Evolutionary conservation across 2,113 vertebrate species (phyloP).

Genomic region (Chaetorhynchus papuensis): DNA sequence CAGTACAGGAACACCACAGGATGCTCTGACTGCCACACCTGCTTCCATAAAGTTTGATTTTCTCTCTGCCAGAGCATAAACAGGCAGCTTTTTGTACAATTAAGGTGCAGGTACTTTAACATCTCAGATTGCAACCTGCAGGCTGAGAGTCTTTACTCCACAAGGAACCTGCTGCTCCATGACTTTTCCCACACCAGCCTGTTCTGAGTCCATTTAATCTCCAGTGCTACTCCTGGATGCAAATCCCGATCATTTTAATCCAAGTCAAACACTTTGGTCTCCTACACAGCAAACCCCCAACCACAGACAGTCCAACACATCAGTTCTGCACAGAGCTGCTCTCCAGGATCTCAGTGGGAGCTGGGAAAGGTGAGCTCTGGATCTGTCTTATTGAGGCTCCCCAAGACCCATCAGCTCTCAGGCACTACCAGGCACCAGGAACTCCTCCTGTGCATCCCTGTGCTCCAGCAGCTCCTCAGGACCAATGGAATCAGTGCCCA

Average conservation of each 20-base stretch:
- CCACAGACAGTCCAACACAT: neutral
- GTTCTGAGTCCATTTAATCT: rapidly evolving
- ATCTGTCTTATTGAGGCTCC: neutral
- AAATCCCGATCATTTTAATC: neutral
- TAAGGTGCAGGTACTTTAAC: neutral
- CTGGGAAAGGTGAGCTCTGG: neutral
- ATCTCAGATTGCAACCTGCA: rapidly evolving
- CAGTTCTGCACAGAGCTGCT: neutral
- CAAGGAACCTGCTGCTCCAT: neutral
- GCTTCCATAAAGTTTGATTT: neutral
- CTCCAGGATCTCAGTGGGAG: rapidly evolving
- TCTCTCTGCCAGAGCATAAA: neutral
- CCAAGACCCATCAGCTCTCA: neutral
- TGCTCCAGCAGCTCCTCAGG: neutral
- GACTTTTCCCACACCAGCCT: neutral
- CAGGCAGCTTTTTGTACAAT: neutral
- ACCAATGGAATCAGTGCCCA: neutral
- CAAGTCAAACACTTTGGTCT: neutral
- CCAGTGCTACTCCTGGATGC: neutral
- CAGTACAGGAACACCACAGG: neutral
- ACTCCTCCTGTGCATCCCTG: neutral
- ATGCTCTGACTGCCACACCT: neutral
- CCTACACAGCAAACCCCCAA: neutral
- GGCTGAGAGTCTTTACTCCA: neutral
- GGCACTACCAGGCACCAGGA: neutral